Evolutionary conservation across 92 coral and sea anemone species (phyloP), one percentile per base, ranked within the genome.

Genomic region (Porites rus): DNA sequence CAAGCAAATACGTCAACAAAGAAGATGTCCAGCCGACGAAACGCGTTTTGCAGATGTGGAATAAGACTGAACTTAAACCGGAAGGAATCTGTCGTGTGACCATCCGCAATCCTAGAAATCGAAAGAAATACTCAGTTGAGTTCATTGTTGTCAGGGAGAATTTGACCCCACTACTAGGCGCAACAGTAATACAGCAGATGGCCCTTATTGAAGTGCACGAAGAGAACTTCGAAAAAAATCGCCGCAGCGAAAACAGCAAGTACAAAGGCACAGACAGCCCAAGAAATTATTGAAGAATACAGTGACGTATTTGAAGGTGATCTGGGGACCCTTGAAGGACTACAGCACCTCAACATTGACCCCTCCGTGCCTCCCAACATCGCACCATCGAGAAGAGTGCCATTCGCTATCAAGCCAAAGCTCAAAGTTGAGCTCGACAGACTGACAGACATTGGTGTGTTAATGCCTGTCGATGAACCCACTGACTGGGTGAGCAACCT

Each of bases 161-260:
- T 59, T 70, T 87, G 63, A 80, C 86, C 21, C 81, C 86, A 10
- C 51, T 87, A 43, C 81, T 80, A n/a, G 91, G 91, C 0, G 91
- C 87, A 61, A 87, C 59, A 79, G 91, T 75, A 28, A 72, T 54
- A 46, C 86, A 87, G 75, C 79, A 69, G 60, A 79, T 79, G 86
- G 73, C 80, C 46, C 18, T 87, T 14, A 64, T 72, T 1, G 73
- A 74, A 28, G 19, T 61, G 25, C 52, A 87, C 74, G 43, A 53
- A 24, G 91, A 88, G 74, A 78, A 86, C 61, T 77, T 77, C 66
- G 79, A 38, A 65, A 60, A 60, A 65, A 19, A 16, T 64, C 2
- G 69, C 69, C n/a, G 24, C 24, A 22, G 24, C 1, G 24, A 22
- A 22, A 22, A 22, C 24, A 22, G 24, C 24, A 22, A 22, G 24